Evolutionary conservation across 2,888 invertebrate genomes (phyloP), one percentile per base, ranked within the genome.

Genomic region (Margaritifera margaritifera): DNA sequence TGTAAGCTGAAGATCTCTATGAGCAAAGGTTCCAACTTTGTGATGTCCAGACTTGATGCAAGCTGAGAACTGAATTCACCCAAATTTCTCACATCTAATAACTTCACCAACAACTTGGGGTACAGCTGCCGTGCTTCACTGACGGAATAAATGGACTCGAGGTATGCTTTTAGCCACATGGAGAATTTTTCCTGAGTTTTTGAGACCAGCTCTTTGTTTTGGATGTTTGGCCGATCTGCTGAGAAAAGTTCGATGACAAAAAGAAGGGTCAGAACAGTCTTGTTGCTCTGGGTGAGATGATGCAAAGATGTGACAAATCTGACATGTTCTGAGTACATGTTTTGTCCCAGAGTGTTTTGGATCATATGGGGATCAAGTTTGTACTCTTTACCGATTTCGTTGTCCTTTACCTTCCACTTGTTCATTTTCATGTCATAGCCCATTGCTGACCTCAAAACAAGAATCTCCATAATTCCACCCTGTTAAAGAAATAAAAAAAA

Each of bases 141-240:
- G 61, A 95, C 95, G 4, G 88, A 85, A 65, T 88, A 82, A n/a
- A 0, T 94, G 92, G 89, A 91, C 94, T 96, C 76, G 93, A 93
- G 89, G 94, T 96, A 90, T 89, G 95, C 95, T 75, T 96, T 93
- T 77, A 96, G 92, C 74, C 97, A 92, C 64, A 96, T 92, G 89
- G 96, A 96, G 90, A 95, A 96, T 64, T 88, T 88, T 66, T 90
- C 90, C 78, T 91, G 91, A 58, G 87, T 85, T 31, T 79, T 72
- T 4, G 86, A 83, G 8, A 91, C 87, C 27, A 80, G 67, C 22
- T 78, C 84, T 50, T 81, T 81, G 64, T 87, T 84, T 22, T 78
- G 71, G 22, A 91, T 80, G 58, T 85, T 87, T 15, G 86, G 83
- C 53, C 90, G 80, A 71, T 90, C 90, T 0, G 90, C 88, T 22